Conservation (phyloP, 2,113 vertebrate genomes). For the Cromileptes altivelis region DNA sequence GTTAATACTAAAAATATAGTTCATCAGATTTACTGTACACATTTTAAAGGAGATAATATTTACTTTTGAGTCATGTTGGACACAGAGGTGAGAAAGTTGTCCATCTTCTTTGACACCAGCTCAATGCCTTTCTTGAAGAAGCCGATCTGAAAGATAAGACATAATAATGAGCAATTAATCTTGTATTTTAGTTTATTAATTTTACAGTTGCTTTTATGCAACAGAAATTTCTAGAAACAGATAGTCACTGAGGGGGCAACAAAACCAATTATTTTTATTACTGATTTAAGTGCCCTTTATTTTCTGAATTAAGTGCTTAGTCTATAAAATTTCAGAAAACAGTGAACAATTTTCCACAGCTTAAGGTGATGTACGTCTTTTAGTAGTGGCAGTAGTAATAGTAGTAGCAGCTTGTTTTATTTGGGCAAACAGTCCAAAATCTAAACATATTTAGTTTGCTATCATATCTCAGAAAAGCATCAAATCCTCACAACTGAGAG, state of each 20-base stretch:
- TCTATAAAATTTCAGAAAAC: not conserved
- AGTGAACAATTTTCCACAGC: not conserved
- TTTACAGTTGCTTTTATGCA: not conserved
- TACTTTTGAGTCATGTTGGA: slow-evolving; percentile 93
- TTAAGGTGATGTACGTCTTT: too few relatives aligned
- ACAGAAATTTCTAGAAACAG: not conserved
- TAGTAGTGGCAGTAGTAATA: too few relatives aligned
- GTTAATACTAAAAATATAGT: not conserved
- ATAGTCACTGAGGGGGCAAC: not conserved
- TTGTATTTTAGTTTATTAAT: not conserved
- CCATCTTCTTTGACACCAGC: slow-evolving; percentile 94
- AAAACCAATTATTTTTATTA: not conserved
- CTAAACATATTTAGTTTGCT: not conserved
- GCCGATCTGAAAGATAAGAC: slow-evolving; percentile 86
- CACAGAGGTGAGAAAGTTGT: slow-evolving; percentile 90
- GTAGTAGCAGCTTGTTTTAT: not conserved
- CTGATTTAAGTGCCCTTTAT: not conserved
- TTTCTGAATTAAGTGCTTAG: not conserved
- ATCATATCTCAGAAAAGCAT: not conserved
- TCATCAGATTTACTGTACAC: not conserved
- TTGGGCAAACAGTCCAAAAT: not conserved
- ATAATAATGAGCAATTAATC: not conserved
- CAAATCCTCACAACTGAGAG: not conserved
- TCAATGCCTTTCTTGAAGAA: slow-evolving; percentile 97
- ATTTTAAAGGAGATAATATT: slow-evolving; percentile 24